These are phyloP conservation scores for Magallana ariakensis DNA, from an alignment of 1,140 invertebrate genomes.

Conservation along the genomic window DNA sequence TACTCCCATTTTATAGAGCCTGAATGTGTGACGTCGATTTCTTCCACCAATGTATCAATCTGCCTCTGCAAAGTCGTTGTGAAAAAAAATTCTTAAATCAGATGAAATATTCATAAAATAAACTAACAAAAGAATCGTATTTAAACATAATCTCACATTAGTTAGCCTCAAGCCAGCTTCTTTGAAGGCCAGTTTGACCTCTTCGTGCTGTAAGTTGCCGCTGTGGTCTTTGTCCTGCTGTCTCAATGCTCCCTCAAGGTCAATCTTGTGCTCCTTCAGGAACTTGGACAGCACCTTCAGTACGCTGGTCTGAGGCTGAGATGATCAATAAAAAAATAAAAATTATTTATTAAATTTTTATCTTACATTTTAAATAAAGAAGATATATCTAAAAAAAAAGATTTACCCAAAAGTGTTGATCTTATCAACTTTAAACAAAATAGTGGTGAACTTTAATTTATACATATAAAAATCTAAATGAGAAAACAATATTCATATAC, in stretches of 20 bases:
- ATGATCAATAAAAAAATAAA: background rate
- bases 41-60: constrained; percentile 57
- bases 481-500: too few species aligned
- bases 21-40: constrained; percentile 53
- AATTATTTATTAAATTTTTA: background rate
- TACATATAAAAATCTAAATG: too few species aligned
- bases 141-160: constrained; percentile 64
- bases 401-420: background rate
- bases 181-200: constrained; percentile 70
- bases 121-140: background rate
- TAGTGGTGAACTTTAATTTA: background rate
- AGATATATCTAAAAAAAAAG: background rate
- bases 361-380: background rate
- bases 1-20: constrained; percentile 50
- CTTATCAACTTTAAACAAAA: background rate
- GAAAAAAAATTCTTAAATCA: background rate
- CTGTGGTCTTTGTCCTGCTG: constrained; percentile 71
- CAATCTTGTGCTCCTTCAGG: constrained; percentile 60
- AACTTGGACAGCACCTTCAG: constrained; percentile 69
- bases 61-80: constrained; percentile 53
- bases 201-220: constrained; percentile 67
- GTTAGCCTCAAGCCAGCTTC: constrained; percentile 71
- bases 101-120: background rate
- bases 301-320: constrained; percentile 65
- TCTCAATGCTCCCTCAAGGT: constrained; percentile 65